phyloP scores from a whole-genome alignment of 2,797 vertebrate genomes.

The Eutrigla gurnardus region DNA sequence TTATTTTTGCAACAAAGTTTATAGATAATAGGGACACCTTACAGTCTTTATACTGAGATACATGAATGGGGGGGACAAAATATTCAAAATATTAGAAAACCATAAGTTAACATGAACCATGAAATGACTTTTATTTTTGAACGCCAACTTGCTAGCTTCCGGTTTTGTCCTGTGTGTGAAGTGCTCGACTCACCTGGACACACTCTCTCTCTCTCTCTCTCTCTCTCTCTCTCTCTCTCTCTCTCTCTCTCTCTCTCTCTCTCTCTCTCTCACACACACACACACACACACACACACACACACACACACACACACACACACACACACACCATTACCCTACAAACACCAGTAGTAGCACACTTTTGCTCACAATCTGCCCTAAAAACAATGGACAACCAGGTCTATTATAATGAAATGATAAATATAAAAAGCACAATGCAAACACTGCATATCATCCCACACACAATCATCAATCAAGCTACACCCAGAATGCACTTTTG shows the following conservation, averaged over 20 bases:
- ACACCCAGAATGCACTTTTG: background rate
- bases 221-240: background rate
- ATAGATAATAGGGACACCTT: no score
- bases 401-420: background rate
- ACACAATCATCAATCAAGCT: background rate
- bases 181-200: background rate
- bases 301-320: conserved; percentile 3
- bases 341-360: conserved; percentile 4
- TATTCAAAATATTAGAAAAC: background rate
- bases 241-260: background rate
- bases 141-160: background rate
- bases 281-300: background rate
- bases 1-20: no score
- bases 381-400: background rate
- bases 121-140: conserved; percentile 64
- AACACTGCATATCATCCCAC: background rate
- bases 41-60: no score
- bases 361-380: background rate
- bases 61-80: background rate
- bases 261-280: background rate
- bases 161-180: background rate
- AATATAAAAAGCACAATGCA: background rate
- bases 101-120: no score
- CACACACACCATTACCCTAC: background rate
- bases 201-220: background rate